Base-by-base conservation (phyloP, 1,140 invertebrate species). In the Drosophila arawakana region DNA sequence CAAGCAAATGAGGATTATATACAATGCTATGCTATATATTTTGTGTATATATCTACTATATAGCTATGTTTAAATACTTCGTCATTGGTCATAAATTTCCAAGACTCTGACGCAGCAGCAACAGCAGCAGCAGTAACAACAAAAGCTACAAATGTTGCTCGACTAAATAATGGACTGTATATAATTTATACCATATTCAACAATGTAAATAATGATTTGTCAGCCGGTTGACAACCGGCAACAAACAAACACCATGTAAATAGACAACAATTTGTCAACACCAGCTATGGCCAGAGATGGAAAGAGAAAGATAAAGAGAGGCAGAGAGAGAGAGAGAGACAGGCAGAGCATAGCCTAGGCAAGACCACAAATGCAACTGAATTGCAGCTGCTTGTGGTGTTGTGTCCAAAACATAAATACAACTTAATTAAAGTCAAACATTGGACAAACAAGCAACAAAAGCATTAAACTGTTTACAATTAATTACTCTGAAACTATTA, bases 131-230 rank as follows among this genome's bases (percentile, higher is more conserved):
- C 25, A 25, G 1, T 37, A 69, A 35, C 57, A 49, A 46, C 76
- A 63, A 66, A 63, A 62, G 43, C 46, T 35, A 9, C 39, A 41
- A 57, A 39, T 46, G 47, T 66, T 68, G 43, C 46, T 39, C 41
- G 55, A 66, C 47, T 73, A 41, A 74, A 80, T 82, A 86, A 86
- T 86, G 63, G 79, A 80, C 30, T 78, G 76, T 76, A 76, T 67
- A 86, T 86, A 82, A 86, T 86, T 86, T 86, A 79, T 80, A 82
- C 63, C 65, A 66, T 67, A 86, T 70, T 76, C 63, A 88, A 80
- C 80, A 83, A 80, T 83, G 84, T 80, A 88, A 88, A 86, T 86
- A 89, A 67, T 83, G 73, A 86, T 86, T 86, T 86, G 83, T 86
- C 83, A 83, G 84, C 7, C 49, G 62, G 52, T 44, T 80, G 81